Conservation (phyloP, 2,888 invertebrate genomes). For the Nymphalis polychloros region DNA sequence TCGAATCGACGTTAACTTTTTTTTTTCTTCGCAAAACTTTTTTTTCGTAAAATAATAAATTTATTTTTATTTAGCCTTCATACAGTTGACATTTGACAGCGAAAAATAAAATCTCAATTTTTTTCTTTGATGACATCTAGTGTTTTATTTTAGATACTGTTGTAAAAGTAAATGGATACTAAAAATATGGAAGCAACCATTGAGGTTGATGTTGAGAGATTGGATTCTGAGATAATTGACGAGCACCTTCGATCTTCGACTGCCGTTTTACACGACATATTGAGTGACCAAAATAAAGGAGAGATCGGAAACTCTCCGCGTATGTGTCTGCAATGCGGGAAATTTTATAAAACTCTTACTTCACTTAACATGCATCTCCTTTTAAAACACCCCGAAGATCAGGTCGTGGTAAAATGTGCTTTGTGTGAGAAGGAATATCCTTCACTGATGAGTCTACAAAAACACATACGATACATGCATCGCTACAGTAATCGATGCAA, state of each 20-base stretch:
- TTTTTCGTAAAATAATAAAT: neutral
- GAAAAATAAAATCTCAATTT: conserved; percentile 35
- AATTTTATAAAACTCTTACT: conserved; percentile 57
- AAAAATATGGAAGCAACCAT: conserved; percentile 40
- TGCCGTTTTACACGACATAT: conserved; percentile 54
- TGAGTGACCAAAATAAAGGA: conserved; percentile 40
- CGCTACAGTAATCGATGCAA: conserved; percentile 54
- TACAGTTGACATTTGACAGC: conserved; percentile 9
- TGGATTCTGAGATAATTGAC: conserved; percentile 51
- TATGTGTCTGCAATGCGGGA: conserved; percentile 69
- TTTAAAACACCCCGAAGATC: conserved; percentile 58
- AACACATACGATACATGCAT: conserved; percentile 65
- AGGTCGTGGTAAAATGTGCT: conserved; percentile 50
- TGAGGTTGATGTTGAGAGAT: conserved; percentile 50
- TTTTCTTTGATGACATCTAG: conserved; percentile 29
- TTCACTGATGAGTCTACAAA: conserved; percentile 59
- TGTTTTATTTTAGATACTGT: neutral
- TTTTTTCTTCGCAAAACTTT: too few relatives aligned
- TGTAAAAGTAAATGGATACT: neutral
- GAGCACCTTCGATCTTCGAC: conserved; percentile 57
- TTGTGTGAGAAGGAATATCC: conserved; percentile 61
- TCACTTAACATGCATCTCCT: conserved; percentile 58
- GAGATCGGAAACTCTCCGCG: conserved; percentile 48
- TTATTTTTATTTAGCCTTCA: conserved; percentile 11
- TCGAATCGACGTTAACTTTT: neutral